Base-by-base conservation (phyloP, 2,797 vertebrate species). In the Fratercula arctica region DNA sequence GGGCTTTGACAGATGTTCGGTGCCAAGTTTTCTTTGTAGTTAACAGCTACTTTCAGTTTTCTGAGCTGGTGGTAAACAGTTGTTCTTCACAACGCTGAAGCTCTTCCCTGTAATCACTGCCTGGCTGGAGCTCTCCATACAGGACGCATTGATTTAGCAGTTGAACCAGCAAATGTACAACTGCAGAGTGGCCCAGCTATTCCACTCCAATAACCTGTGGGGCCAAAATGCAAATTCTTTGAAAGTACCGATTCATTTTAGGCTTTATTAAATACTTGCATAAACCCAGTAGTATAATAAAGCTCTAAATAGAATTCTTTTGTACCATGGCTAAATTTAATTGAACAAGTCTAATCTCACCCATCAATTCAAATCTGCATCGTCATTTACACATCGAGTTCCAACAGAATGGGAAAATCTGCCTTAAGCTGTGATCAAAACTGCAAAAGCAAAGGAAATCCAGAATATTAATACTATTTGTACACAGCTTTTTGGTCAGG, bases 291-390 rank as follows among this genome's bases (percentile, higher is more conserved):
- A 53, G 24, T 59, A 68, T 70, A 87, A 57, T 37, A 63, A 76
- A 74, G 37, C 24, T 91, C 66, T 67, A 69, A 84, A 50, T 1
- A 79, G 35, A 89, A 93, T 61, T 50, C 6, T 35, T 45, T 87
- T 90, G 68, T 37, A 68, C 50, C 13, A 19, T 23, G 2, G 12
- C 29, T 51, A 83, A 87, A 73, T 51, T 84, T 50, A 90, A 85
- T n/a, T 39, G 39, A 94, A 79, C 2, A 28, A 94, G 92, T 59
- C 69, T 80, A 74, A 76, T 78, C 78, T 95, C 46, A 79, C 21
- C 37, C 31, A 64, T 89, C 57, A 54, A 78, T 91, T 93, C 78
- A 87, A 96, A 96, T 79, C 79, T 95, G 88, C 78, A 92, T 87
- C 73, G 35, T 35, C 41, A 91, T 79, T 96, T 91, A 92, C 39